Percentiles rank a stretch among this genome's conserved stretches.
Conservation (phyloP, 2,113 vertebrate species). For the Gallinago media region DNA sequence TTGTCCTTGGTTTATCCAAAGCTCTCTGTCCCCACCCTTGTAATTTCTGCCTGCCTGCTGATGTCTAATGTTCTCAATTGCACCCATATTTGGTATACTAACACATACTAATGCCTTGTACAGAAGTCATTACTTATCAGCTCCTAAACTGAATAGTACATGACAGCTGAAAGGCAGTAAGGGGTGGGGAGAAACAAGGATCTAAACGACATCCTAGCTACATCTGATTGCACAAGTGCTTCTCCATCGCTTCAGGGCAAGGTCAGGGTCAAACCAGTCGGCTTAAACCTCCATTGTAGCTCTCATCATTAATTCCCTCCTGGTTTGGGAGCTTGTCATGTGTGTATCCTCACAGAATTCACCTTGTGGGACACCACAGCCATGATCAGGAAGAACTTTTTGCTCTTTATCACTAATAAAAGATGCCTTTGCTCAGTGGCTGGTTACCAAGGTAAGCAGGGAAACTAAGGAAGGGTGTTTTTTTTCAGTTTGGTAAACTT, state of each 20-base stretch:
- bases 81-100: conserved; percentile 8
- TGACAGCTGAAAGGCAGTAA: conserved; percentile 47
- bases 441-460: background rate
- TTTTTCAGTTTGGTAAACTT: background rate
- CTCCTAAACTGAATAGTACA: background rate
- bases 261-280: background rate
- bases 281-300: background rate
- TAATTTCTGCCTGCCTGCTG: conserved; percentile 36
- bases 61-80: background rate
- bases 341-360: background rate
- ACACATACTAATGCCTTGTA: background rate
- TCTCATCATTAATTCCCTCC: background rate
- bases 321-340: accelerated
- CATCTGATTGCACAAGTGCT: conserved; percentile 9
- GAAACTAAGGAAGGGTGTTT: accelerated
- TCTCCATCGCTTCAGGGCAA: background rate
- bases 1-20: conserved; percentile 1
- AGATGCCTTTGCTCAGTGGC: background rate
- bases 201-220: conserved; percentile 1
- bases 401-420: background rate
- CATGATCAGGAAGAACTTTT: background rate
- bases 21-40: background rate
- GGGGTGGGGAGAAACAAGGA: background rate
- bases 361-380: background rate
- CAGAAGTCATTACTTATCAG: background rate